Conservation (phyloP, 2,888 invertebrate genomes). For the Watsonalla cultraria region DNA sequence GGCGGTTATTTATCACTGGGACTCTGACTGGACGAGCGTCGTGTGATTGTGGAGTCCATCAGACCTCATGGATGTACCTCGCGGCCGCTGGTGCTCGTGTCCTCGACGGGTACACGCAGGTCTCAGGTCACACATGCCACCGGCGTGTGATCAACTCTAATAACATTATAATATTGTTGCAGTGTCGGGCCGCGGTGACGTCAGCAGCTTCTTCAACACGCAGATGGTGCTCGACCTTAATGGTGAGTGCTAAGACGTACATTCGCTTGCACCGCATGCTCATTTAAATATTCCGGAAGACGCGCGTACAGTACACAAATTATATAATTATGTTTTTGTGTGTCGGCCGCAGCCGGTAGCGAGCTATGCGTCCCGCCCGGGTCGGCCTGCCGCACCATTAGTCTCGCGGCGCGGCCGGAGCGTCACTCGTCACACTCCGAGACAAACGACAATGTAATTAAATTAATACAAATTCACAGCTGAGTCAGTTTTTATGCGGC, state of each 20-base stretch:
- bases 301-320: slow-evolving; percentile 25
- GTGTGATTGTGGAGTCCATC: too few species aligned
- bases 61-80: too few species aligned
- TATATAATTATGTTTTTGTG: slow-evolving; percentile 46
- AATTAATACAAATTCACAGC: slow-evolving; percentile 62
- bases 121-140: slow-evolving; percentile 13
- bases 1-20: too few species aligned
- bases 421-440: slow-evolving; percentile 30
- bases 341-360: neutral
- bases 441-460: slow-evolving; percentile 62
- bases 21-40: too few species aligned
- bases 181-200: slow-evolving; percentile 73
- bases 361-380: slow-evolving; percentile 1
- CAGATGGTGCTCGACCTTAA: slow-evolving; percentile 75
- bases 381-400: neutral
- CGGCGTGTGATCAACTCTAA: slow-evolving; percentile 22
- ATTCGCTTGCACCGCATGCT: slow-evolving; percentile 11
- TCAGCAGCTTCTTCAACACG: slow-evolving; percentile 70
- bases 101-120: too few species aligned
- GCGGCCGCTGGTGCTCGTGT: too few species aligned
- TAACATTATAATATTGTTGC: slow-evolving; percentile 46
- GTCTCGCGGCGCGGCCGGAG: neutral
- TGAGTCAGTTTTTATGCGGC: slow-evolving; percentile 44
- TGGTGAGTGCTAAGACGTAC: slow-evolving; percentile 48
- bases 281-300: slow-evolving; percentile 37